Percentiles rank a stretch among this genome's conserved stretches.
These are phyloP conservation scores for Dasypogon diadema DNA, from an alignment of 2,888 invertebrate genomes.

Conservation along the genomic window DNA sequence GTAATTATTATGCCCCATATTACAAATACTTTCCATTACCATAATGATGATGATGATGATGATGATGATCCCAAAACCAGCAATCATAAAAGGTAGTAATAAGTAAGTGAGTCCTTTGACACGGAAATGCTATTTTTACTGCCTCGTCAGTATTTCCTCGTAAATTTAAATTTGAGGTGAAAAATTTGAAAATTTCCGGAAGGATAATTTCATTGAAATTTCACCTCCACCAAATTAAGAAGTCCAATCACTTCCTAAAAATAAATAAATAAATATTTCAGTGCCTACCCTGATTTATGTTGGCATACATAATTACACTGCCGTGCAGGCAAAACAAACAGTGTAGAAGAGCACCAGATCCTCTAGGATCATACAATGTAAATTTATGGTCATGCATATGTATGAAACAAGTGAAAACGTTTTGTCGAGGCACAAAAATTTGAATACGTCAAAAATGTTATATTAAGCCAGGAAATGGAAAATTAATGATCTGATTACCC, in stretches of 20 bases:
- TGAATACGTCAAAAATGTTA: slow-evolving; percentile 18
- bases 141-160: too few species aligned
- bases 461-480: neutral
- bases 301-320: neutral
- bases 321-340: neutral
- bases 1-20: too few species aligned
- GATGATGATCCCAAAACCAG: too few species aligned
- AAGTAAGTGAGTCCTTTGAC: too few species aligned
- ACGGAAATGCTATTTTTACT: too few species aligned
- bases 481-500: slow-evolving; percentile 20
- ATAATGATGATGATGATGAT: too few species aligned
- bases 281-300: neutral
- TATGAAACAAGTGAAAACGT: neutral
- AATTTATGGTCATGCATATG: slow-evolving; percentile 24
- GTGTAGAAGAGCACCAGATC: neutral
- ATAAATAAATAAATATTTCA: neutral
- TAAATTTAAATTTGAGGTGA: too few species aligned
- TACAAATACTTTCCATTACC: too few species aligned
- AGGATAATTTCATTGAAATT: neutral
- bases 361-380: neutral
- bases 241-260: neutral
- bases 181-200: too few species aligned
- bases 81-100: too few species aligned
- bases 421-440: neutral
- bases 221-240: neutral